Evolutionary conservation across 2,113 vertebrate species (phyloP).

Genomic region (Sitta europaea): DNA sequence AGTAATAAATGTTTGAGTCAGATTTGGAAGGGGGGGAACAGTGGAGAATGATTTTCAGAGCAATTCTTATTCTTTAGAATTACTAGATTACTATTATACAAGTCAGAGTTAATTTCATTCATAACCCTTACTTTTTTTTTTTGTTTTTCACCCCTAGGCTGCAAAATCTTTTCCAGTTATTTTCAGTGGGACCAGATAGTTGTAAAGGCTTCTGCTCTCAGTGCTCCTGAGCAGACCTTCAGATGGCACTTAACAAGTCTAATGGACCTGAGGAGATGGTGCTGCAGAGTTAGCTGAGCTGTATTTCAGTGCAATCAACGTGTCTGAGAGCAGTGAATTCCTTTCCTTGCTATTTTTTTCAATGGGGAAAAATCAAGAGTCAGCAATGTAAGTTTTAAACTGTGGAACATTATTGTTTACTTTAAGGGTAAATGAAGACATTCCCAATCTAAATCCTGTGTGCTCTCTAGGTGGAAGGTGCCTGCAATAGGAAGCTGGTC

Average conservation of each 20-base stretch:
- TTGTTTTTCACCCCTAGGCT: background rate
- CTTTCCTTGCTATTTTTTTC: background rate
- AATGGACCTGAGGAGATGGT: background rate
- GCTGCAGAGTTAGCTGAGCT: background rate
- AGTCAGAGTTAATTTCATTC: background rate
- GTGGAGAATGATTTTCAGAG: background rate
- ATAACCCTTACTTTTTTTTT: background rate
- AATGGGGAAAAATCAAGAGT: background rate
- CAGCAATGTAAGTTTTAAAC: background rate
- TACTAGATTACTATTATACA: background rate
- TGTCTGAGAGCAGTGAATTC: background rate
- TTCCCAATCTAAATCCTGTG: background rate
- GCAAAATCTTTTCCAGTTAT: background rate
- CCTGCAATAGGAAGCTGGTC: background rate
- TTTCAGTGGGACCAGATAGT: background rate
- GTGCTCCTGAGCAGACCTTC: background rate
- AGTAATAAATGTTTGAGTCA: background rate
- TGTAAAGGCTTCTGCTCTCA: background rate
- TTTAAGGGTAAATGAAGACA: background rate
- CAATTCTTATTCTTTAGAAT: background rate
- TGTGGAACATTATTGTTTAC: background rate
- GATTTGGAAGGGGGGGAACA: fast-evolving
- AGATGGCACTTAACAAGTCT: background rate
- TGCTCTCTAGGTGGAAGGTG: background rate
- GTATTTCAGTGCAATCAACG: background rate